A percentile compares a stretch with the other conserved stretches of the same genome.
Conservation (phyloP, 2,113 vertebrate genomes). For the Phycodurus eques region DNA sequence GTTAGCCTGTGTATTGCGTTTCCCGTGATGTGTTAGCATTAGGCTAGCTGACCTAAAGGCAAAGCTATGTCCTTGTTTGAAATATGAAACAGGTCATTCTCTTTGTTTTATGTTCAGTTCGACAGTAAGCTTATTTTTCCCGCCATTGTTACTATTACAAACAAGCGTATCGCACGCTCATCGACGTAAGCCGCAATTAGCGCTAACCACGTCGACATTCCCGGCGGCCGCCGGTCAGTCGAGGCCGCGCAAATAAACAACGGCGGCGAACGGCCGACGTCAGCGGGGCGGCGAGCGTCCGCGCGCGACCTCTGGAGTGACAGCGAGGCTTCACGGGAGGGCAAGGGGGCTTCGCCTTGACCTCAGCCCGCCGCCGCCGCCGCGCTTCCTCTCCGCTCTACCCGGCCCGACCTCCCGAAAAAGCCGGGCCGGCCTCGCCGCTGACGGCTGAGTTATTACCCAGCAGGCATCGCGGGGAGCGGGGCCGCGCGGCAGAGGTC, state of each 20-base stretch:
- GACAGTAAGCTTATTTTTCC: too few relatives aligned
- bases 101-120: too few relatives aligned
- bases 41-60: background rate
- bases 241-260: slow-evolving; percentile 38
- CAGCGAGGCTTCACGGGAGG: slow-evolving; percentile 63
- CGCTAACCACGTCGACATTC: slow-evolving; percentile 36
- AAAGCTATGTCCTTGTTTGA: too few relatives aligned
- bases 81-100: background rate
- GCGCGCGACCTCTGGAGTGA: slow-evolving; percentile 58
- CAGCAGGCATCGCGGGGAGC: slow-evolving; percentile 63
- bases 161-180: too few relatives aligned
- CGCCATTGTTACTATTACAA: too few relatives aligned
- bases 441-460: slow-evolving; percentile 72
- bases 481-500: slow-evolving; percentile 54
- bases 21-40: background rate
- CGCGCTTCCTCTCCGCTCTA: slow-evolving; percentile 4
- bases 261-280: slow-evolving; percentile 52
- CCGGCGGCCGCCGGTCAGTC: slow-evolving; percentile 17
- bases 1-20: slow-evolving; percentile 3
- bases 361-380: slow-evolving; percentile 31
- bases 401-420: slow-evolving; percentile 26
- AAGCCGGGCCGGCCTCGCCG: slow-evolving; percentile 52
- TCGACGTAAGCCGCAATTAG: too few relatives aligned
- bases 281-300: slow-evolving; percentile 52
- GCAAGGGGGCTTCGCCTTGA: slow-evolving; percentile 51